A percentile compares a stretch with the other conserved stretches of the same genome.
Conservation (phyloP, 2,888 invertebrate species). For the Cepaea hortensis region DNA sequence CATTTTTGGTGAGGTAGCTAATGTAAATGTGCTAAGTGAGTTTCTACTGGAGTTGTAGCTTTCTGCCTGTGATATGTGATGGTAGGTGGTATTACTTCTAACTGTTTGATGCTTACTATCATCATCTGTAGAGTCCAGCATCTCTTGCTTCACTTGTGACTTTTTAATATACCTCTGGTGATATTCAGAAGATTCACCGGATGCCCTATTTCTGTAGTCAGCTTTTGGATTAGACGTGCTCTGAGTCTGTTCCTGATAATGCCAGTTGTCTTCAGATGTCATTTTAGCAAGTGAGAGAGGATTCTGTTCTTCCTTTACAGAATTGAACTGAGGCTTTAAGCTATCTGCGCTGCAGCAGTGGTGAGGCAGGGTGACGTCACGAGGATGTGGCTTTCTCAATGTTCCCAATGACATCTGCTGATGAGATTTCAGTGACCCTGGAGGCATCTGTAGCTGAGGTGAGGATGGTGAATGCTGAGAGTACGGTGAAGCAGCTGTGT, state of each 20-base stretch:
- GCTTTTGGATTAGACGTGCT: not conserved
- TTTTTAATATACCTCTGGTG: conserved; percentile 2
- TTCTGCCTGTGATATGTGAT: not conserved
- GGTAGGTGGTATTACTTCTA: not conserved
- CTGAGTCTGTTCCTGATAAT: not conserved
- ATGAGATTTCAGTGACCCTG: not conserved
- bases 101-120: not conserved
- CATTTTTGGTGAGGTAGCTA: not conserved
- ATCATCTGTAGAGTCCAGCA: not conserved
- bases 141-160: conserved; percentile 24
- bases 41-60: not conserved
- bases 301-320: not conserved
- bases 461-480: conserved; percentile 11
- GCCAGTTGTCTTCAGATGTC: not conserved
- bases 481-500: not conserved
- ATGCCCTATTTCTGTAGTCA: conserved; percentile 5
- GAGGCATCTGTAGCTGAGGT: not conserved
- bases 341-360: not conserved
- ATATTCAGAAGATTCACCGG: not conserved
- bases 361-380: conserved; percentile 6
- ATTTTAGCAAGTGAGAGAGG: not conserved
- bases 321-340: not conserved
- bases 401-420: not conserved
- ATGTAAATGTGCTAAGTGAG: not conserved
- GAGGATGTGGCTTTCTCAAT: conserved; percentile 19